Evolutionary conservation across 2,888 invertebrate species (phyloP), one percentile per base, ranked within the genome.

Genomic region (Andrena hattorfiana): DNA sequence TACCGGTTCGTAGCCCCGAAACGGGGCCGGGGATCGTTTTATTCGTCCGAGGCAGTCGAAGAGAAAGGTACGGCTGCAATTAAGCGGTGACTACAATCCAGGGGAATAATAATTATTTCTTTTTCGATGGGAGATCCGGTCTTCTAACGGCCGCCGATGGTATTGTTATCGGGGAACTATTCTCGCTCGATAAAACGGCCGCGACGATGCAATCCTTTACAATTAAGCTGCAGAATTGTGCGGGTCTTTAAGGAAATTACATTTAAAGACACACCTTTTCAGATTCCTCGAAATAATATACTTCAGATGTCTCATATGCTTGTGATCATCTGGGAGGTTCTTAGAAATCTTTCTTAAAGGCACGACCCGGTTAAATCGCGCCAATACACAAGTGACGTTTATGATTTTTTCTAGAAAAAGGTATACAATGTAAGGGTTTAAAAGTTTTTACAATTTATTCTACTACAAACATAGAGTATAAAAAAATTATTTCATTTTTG

Each of bases 61-160:
- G 7, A 48, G 60, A 77, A 32, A 23, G n/a, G 51, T 26, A 6
- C 7, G 28, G 20, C 51, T 72, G 60, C 76, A 81, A 86, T 86
- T 86, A 85, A 74, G n/a, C 69, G 32, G 42, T 42, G 56, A 62
- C 76, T 68, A 59, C 70, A 73, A 56, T 66, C 30, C 13, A 49
- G 42, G 56, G 35, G 60, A 59, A 66, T 71, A 77, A 83, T 68
- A 60, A 83, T 83, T 75, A 69, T 78, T 83, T 72, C 48, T 69
- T 62, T 68, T 62, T 68, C 51, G 67, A 42, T n/a, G n/a, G 56
- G 32, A 83, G 23, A 66, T 77, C 42, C 77, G 42, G 28, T 30
- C 13, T 20, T 3, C 28, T 42, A n/a, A 23, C 60, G 26, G 23
- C 35, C 54, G 48, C 48, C 56, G 42, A 63, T 30, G 20, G 67